These are phyloP conservation scores for Brachionus rubens DNA, from an alignment of 1,140 invertebrate genomes.

Conservation along the genomic window DNA sequence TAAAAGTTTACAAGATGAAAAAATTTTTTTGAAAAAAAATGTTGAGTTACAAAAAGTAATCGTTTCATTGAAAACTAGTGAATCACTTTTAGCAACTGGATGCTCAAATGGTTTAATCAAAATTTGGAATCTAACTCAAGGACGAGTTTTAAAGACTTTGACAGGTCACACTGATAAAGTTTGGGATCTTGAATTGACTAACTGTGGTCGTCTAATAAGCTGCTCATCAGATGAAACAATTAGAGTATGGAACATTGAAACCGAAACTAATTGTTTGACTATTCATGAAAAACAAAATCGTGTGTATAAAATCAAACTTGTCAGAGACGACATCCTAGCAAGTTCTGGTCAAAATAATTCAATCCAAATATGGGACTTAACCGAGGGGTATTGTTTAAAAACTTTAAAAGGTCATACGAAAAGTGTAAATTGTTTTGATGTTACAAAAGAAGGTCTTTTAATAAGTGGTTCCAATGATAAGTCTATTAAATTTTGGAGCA, in stretches of 20 bases:
- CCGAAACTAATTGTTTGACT: not conserved
- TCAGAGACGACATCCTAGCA: not conserved
- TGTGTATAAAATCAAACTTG: not conserved
- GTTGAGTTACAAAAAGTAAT: too few relatives aligned
- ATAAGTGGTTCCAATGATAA: too few relatives aligned
- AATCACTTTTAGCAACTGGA: not conserved
- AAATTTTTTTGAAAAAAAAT: too few relatives aligned
- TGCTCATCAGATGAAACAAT: not conserved
- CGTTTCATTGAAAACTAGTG: not conserved
- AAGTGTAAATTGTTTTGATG: not conserved
- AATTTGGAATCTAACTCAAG: not conserved
- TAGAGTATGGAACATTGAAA: not conserved
- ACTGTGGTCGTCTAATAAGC: not conserved
- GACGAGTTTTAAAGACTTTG: not conserved
- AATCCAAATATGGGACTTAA: not conserved
- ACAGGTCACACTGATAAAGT: not conserved
- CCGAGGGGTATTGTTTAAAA: not conserved
- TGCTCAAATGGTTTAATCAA: not conserved
- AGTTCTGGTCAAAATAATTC: not conserved
- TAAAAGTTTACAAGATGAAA: too few relatives aligned
- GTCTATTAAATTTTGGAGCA: too few relatives aligned
- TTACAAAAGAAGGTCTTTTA: not conserved
- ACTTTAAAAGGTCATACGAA: not conserved
- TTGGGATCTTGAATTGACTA: not conserved
- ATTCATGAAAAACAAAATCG: not conserved